Evolutionary conservation across 2,797 vertebrate species (phyloP).

Genomic region (Urophycis tenuis): DNA sequence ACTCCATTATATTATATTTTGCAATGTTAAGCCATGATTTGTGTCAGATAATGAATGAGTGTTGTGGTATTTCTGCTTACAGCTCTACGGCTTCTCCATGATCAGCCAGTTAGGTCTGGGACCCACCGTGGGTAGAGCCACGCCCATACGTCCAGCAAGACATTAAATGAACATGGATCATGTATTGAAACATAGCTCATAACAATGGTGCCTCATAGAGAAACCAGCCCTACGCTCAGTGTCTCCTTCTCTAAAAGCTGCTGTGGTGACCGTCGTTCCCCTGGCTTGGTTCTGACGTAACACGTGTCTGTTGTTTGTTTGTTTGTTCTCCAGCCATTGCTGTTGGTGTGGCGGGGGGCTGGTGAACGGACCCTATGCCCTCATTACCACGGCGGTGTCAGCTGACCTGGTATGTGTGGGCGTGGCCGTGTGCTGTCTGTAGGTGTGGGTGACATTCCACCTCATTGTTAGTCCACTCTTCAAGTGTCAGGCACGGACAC

Average conservation of each 20-base stretch:
- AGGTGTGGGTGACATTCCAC: neutral
- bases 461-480: too few species aligned
- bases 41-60: neutral
- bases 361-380: slow-evolving; percentile 89
- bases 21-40: neutral
- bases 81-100: slow-evolving; percentile 75
- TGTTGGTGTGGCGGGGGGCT: slow-evolving; percentile 84
- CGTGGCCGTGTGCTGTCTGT: neutral
- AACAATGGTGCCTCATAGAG: neutral
- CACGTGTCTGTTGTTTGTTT: neutral
- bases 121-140: slow-evolving; percentile 66
- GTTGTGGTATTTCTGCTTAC: slow-evolving; percentile 31
- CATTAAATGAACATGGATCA: neutral
- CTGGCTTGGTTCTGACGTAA: neutral
- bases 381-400: slow-evolving; percentile 92
- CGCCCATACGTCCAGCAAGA: neutral
- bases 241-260: neutral
- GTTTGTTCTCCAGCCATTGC: slow-evolving; percentile 75
- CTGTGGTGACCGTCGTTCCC: neutral
- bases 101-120: slow-evolving; percentile 69
- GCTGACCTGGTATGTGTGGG: slow-evolving; percentile 82
- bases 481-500: too few species aligned
- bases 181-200: neutral
- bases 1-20: neutral
- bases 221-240: neutral